phyloP scores from a whole-genome alignment of 2,888 invertebrate species.

The Zygaena filipendulae region DNA sequence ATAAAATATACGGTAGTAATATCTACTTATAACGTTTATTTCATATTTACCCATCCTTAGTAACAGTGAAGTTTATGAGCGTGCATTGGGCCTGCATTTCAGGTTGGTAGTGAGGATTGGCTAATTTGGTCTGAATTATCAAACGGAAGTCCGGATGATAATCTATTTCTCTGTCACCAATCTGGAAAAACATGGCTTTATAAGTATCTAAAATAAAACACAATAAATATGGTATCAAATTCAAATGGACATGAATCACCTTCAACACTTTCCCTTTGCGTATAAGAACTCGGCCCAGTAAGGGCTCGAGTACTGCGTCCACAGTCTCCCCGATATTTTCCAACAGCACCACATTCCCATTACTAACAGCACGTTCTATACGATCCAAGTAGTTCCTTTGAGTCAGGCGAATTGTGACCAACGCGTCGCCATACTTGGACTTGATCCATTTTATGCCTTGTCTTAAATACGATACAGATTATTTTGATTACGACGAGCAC shows the following conservation, averaged over 20 bases:
- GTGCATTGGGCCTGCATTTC: slow-evolving; percentile 98
- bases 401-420: slow-evolving; percentile 81
- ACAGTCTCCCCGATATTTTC: slow-evolving; percentile 92
- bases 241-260: slow-evolving; percentile 22
- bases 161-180: slow-evolving; percentile 94
- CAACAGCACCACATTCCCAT: slow-evolving; percentile 81
- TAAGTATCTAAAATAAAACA: background rate
- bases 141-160: slow-evolving; percentile 84
- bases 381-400: slow-evolving; percentile 86
- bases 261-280: slow-evolving; percentile 84
- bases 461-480: too few species aligned
- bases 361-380: slow-evolving; percentile 79
- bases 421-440: slow-evolving; percentile 77
- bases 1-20: slow-evolving; percentile 4
- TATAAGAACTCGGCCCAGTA: slow-evolving; percentile 88
- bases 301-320: slow-evolving; percentile 91
- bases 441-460: slow-evolving; percentile 97
- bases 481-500: too few species aligned
- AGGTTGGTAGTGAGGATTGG: slow-evolving; percentile 96
- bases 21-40: too few species aligned
- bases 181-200: slow-evolving; percentile 72
- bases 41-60: slow-evolving; percentile 81
- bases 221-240: background rate
- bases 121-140: slow-evolving; percentile 91
- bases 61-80: slow-evolving; percentile 95